Conservation (phyloP, 1,140 invertebrate species). For the Magallana gigas region DNA sequence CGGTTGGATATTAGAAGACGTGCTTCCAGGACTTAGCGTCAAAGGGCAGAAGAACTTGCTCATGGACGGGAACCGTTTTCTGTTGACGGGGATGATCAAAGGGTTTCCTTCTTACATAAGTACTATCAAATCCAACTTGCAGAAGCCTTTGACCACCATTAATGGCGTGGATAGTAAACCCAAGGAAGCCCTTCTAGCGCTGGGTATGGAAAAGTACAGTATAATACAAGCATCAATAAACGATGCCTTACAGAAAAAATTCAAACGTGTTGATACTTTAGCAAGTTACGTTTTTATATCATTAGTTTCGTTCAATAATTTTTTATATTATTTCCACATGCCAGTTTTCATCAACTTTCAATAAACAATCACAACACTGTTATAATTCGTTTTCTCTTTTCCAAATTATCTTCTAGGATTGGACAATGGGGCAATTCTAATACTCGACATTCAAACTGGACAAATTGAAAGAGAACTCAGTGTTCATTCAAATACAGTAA, state of each 20-base stretch:
- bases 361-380: too few species aligned
- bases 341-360: too few species aligned
- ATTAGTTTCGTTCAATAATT: too few species aligned
- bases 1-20: not conserved
- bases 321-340: too few species aligned
- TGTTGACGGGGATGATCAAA: slow-evolving; percentile 28
- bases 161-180: not conserved
- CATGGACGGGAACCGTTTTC: not conserved
- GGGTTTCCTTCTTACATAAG: not conserved
- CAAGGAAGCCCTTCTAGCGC: not conserved
- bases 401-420: not conserved
- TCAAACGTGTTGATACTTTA: too few species aligned
- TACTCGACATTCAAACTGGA: slow-evolving; percentile 25
- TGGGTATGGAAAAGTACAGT: not conserved
- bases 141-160: not conserved
- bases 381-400: too few species aligned
- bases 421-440: not conserved
- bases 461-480: slow-evolving; percentile 37
- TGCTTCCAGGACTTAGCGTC: not conserved
- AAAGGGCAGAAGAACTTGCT: not conserved
- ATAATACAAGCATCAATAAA: too few species aligned
- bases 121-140: slow-evolving; percentile 25
- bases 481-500: slow-evolving; percentile 8
- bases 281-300: too few species aligned
- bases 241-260: too few species aligned